Evolutionary conservation across 2,888 invertebrate species (phyloP).

Genomic region (Pseudoips prasinana): DNA sequence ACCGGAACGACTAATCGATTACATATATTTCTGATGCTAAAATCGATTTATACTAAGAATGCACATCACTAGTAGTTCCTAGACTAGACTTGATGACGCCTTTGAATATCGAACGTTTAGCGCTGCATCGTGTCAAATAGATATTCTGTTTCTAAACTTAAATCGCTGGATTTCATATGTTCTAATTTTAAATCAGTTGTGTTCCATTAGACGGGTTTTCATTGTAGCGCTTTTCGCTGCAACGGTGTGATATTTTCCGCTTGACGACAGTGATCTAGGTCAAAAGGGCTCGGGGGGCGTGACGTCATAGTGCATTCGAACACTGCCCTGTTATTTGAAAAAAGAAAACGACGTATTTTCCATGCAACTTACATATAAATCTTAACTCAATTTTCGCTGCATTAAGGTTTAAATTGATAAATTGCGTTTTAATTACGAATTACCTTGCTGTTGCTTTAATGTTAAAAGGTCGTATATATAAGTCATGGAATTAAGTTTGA

Average conservation of each 20-base stretch:
- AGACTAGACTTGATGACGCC: constrained; percentile 57
- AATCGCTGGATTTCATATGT: constrained; percentile 11
- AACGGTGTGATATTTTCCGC: constrained; percentile 46
- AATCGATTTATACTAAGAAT: not conserved
- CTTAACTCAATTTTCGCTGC: constrained; percentile 10
- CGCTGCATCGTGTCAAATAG: constrained; percentile 12
- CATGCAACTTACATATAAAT: constrained; percentile 7
- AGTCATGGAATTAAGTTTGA: constrained; percentile 23
- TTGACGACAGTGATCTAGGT: constrained; percentile 62
- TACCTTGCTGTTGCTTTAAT: constrained; percentile 32
- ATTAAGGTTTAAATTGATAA: constrained; percentile 21
- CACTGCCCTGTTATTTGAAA: constrained; percentile 28
- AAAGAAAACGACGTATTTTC: constrained; percentile 38
- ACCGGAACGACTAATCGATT: constrained; percentile 1
- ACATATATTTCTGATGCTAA: not conserved
- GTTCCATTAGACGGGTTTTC: constrained; percentile 15
- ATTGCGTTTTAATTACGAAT: constrained; percentile 21
- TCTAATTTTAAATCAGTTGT: constrained; percentile 8
- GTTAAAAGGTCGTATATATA: constrained; percentile 26
- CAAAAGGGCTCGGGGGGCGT: constrained; percentile 60
- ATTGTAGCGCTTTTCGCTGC: constrained; percentile 31
- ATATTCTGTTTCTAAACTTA: constrained; percentile 8
- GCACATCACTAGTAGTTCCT: constrained; percentile 26
- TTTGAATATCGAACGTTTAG: constrained; percentile 21
- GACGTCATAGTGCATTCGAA: constrained; percentile 66